Percentiles rank a stretch among this genome's conserved stretches.
These are phyloP conservation scores for Sebastes glaucus DNA, from an alignment of 2,797 vertebrate species.

Conservation along the genomic window DNA sequence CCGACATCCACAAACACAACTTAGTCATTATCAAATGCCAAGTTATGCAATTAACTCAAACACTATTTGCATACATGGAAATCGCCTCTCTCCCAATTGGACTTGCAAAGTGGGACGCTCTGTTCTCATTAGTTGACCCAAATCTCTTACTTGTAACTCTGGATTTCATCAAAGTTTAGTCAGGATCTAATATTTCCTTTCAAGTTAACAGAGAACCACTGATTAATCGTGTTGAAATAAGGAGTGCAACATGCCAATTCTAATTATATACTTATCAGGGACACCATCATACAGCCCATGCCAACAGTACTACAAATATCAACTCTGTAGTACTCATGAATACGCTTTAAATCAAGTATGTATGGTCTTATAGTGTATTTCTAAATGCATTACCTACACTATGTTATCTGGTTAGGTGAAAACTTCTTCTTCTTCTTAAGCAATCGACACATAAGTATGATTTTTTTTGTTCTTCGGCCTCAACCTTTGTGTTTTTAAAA, in stretches of 20 bases:
- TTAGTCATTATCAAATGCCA: conserved; percentile 68
- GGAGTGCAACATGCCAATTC: conserved; percentile 79
- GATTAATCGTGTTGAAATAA: conserved; percentile 83
- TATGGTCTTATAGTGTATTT: background rate
- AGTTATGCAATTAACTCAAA: conserved; percentile 79
- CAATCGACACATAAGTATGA: background rate
- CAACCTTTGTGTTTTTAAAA: background rate
- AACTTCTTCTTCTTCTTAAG: background rate
- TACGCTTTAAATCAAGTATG: conserved; percentile 7
- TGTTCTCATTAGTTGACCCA: conserved; percentile 87
- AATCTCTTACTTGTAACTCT: conserved; percentile 83
- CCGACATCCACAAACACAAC: conserved; percentile 25
- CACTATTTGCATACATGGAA: conserved; percentile 84
- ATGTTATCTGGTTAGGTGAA: background rate
- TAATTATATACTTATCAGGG: conserved; percentile 78
- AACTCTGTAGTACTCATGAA: conserved; percentile 14
- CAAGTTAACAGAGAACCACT: conserved; percentile 83
- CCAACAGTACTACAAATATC: conserved; percentile 55
- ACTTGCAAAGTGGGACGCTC: conserved; percentile 82
- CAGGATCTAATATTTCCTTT: conserved; percentile 86
- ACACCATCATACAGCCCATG: conserved; percentile 49
- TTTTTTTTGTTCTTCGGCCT: background rate
- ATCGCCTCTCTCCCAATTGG: conserved; percentile 77
- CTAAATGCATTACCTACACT: background rate
- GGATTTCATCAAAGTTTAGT: conserved; percentile 86